phyloP scores from a whole-genome alignment of 2,113 vertebrate genomes.

The Craseonycteris thonglongyai region DNA sequence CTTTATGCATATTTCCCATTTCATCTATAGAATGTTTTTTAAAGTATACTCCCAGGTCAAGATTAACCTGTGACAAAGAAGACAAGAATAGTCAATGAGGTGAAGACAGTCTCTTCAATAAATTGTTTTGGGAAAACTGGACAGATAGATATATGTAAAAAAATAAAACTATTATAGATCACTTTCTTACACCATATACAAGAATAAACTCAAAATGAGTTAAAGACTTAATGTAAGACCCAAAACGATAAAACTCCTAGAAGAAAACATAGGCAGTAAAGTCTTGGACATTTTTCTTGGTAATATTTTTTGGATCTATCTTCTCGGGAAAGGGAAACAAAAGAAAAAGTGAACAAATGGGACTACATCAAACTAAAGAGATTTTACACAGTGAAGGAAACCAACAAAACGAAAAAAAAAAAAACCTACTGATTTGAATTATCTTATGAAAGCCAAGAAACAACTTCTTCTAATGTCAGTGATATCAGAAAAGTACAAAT shows the following conservation, averaged over 20 bases:
- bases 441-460: not conserved
- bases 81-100: not conserved
- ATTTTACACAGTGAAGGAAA: not conserved
- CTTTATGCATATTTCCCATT: not conserved
- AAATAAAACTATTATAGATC: not conserved
- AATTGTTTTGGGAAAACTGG: not conserved
- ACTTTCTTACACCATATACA: not conserved
- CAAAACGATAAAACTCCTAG: not conserved
- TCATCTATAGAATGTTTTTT: not conserved
- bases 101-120: not conserved
- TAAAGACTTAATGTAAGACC: not conserved
- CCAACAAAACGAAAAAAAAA: not conserved
- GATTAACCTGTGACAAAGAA: not conserved
- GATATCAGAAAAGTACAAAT: not conserved
- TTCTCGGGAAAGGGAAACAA: not conserved
- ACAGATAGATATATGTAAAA: not conserved
- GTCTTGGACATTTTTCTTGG: not conserved
- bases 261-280: not conserved
- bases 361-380: not conserved
- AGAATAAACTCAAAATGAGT: not conserved
- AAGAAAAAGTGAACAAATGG: not conserved
- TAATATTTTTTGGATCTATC: not conserved
- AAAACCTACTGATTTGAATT: not conserved
- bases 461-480: not conserved
- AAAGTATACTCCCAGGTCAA: not conserved